These are phyloP conservation scores for Drosophila pachea DNA, from an alignment of 1,140 invertebrate genomes.

Conservation along the genomic window DNA sequence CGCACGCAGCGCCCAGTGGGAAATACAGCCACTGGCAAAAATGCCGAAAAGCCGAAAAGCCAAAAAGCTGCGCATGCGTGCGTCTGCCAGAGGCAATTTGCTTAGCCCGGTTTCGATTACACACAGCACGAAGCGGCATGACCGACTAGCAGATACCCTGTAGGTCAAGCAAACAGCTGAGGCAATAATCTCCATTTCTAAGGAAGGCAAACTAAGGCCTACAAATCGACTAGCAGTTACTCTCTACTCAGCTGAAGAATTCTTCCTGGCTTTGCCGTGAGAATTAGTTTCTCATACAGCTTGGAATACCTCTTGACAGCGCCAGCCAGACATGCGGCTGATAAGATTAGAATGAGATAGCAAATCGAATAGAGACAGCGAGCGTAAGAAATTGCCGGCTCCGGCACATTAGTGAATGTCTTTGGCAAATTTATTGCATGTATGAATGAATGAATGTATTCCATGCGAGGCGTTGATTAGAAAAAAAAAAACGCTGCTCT, in stretches of 20 bases:
- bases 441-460: background rate
- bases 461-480: background rate
- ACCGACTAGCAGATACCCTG: background rate
- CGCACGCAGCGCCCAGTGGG: conserved; percentile 15
- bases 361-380: conserved; percentile 10
- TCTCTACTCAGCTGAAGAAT: too few relatives aligned
- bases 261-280: too few relatives aligned
- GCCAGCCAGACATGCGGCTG: conserved; percentile 12
- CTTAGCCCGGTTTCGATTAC: conserved; percentile 63
- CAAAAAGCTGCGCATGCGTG: conserved; percentile 39
- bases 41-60: conserved; percentile 22
- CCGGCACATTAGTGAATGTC: conserved; percentile 34
- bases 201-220: too few relatives aligned
- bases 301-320: background rate
- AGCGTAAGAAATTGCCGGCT: conserved; percentile 6
- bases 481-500: background rate
- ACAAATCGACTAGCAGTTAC: too few relatives aligned
- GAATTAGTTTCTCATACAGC: background rate
- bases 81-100: conserved; percentile 24
- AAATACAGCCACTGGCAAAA: conserved; percentile 22
- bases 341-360: conserved; percentile 16
- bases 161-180: background rate
- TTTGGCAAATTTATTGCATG: conserved; percentile 38
- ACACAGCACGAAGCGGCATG: background rate
- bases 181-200: too few relatives aligned